Evolutionary conservation across 2,113 vertebrate species (phyloP).

Genomic region (Nanorana parkeri): DNA sequence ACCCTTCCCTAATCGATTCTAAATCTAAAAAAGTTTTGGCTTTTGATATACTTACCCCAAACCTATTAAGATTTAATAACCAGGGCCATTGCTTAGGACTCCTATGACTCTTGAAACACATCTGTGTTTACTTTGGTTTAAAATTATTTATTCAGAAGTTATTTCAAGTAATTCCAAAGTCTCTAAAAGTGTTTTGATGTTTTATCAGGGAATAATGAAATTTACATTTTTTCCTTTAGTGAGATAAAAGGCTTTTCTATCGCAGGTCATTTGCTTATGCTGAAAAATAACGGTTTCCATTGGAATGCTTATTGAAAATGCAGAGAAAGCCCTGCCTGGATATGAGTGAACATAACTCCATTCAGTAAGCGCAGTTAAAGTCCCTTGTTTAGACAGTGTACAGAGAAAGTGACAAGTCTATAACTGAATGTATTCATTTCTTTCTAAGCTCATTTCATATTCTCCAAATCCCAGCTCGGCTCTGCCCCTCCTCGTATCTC

Average conservation of each 20-base stretch:
- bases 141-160: not conserved
- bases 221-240: not conserved
- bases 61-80: too few relatives aligned
- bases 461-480: slow-evolving; percentile 32
- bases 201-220: slow-evolving; percentile 18
- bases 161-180: not conserved
- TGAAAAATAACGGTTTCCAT: not conserved
- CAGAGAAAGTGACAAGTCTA: slow-evolving; percentile 32
- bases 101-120: too few relatives aligned
- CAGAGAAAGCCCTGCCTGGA: not conserved
- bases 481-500: slow-evolving; percentile 32
- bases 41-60: too few relatives aligned
- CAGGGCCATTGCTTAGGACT: too few relatives aligned
- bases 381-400: slow-evolving; percentile 1
- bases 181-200: not conserved
- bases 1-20: too few relatives aligned
- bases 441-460: slow-evolving; percentile 22
- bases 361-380: not conserved
- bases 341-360: not conserved
- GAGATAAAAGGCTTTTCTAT: slow-evolving; percentile 13
- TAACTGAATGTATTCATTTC: slow-evolving; percentile 43
- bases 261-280: slow-evolving; percentile 8
- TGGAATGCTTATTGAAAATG: not conserved
- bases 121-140: not conserved
- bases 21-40: too few relatives aligned